A percentile compares a stretch with the other conserved stretches of the same genome.
These are phyloP conservation scores for Procambarus clarkii DNA, from an alignment of 1,140 invertebrate species.

Conservation along the genomic window DNA sequence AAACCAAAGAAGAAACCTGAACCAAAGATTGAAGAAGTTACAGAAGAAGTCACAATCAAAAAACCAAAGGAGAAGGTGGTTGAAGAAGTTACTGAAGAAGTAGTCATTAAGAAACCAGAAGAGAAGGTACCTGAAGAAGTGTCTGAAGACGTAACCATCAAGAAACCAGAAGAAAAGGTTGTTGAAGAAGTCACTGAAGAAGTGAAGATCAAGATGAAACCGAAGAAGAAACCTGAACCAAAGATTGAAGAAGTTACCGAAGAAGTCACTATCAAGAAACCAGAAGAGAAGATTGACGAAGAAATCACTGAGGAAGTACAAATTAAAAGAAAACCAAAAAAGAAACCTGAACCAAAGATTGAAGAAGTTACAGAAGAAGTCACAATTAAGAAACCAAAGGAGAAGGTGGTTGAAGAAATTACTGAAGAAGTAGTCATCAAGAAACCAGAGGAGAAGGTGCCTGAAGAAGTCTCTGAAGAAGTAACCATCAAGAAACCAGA, in stretches of 20 bases:
- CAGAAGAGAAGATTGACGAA: constrained; percentile 74
- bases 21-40: constrained; percentile 73
- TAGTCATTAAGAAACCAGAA: constrained; percentile 73
- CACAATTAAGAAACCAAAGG: constrained; percentile 55
- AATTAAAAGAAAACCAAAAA: constrained; percentile 75
- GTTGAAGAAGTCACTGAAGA: constrained; percentile 70
- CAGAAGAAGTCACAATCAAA: constrained; percentile 73
- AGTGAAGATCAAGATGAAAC: constrained; percentile 30
- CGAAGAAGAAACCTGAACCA: constrained; percentile 33
- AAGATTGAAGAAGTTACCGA: constrained; percentile 74
- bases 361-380: constrained; percentile 74
- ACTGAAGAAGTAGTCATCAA: constrained; percentile 74
- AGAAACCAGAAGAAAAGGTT: constrained; percentile 72
- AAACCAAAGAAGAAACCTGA: not conserved
- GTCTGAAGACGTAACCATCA: constrained; percentile 22
- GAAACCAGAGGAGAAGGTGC: constrained; percentile 58
- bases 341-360: constrained; percentile 71
- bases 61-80: constrained; percentile 76
- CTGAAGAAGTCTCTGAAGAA: constrained; percentile 74
- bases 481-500: constrained; percentile 75
- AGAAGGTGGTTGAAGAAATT: constrained; percentile 65
- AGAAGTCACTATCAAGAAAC: constrained; percentile 74
- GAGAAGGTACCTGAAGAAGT: constrained; percentile 65
- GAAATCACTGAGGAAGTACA: constrained; percentile 74
- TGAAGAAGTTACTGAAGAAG: constrained; percentile 75